Percentiles rank a stretch among this genome's conserved stretches.
Conservation (phyloP, 2,797 vertebrate species). For the Chelon labrosus region DNA sequence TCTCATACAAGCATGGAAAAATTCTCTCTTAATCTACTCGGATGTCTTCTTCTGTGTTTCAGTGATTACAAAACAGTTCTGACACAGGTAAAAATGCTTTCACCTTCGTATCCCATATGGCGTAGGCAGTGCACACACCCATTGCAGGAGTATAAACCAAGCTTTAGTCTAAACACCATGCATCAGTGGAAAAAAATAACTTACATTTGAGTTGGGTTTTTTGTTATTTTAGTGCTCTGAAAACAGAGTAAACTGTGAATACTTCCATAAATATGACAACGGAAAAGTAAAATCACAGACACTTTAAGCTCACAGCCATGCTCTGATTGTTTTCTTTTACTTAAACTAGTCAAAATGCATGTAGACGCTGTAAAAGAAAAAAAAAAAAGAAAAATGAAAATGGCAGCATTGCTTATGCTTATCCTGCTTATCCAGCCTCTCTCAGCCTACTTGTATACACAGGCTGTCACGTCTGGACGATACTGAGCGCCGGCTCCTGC, state of each 20-base stretch:
- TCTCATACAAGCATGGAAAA: too few relatives aligned
- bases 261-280: conserved; percentile 7
- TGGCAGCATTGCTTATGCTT: conserved; percentile 27
- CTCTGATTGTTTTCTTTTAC: conserved; percentile 21
- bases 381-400: background rate
- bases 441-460: conserved; percentile 38
- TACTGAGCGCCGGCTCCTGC: conserved; percentile 28
- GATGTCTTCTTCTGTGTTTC: too few relatives aligned
- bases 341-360: conserved; percentile 22
- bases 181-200: too few relatives aligned
- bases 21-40: too few relatives aligned
- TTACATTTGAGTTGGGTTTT: too few relatives aligned
- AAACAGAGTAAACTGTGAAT: background rate
- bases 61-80: too few relatives aligned
- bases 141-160: too few relatives aligned
- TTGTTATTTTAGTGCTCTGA: too few relatives aligned
- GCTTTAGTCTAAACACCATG: too few relatives aligned
- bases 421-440: conserved; percentile 32
- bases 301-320: background rate
- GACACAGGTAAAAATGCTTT: too few relatives aligned
- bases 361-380: conserved; percentile 16
- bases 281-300: conserved; percentile 16
- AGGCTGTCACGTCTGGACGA: conserved; percentile 55
- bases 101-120: too few relatives aligned
- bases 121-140: too few relatives aligned